Conservation (phyloP, 1,140 invertebrate species). For the Brachionus rotundiformis region DNA sequence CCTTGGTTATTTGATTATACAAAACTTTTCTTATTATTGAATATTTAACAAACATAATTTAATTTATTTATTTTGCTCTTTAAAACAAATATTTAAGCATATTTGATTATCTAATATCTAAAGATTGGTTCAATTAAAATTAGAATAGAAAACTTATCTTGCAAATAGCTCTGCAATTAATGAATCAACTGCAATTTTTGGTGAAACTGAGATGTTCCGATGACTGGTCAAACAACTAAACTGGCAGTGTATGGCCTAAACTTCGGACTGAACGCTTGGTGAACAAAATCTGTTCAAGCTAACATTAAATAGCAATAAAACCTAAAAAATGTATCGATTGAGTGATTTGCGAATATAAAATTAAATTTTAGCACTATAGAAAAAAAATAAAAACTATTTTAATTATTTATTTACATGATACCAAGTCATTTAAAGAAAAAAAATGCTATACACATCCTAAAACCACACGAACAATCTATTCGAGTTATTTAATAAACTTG, state of each 20-base stretch:
- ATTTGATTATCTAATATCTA: background rate
- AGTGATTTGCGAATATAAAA: background rate
- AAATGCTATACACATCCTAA: background rate
- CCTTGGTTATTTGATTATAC: background rate
- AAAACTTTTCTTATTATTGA: background rate
- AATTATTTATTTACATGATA: slow-evolving; percentile 46
- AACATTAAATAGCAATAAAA: background rate
- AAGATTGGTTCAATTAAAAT: background rate
- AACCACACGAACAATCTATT: background rate
- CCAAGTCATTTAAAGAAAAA: background rate
- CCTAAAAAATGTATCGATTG: slow-evolving; percentile 13
- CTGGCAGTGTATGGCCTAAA: too few relatives aligned
- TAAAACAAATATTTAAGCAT: background rate
- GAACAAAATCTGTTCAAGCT: background rate
- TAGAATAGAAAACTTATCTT: background rate
- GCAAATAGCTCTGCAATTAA: too few relatives aligned
- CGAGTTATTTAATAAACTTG: background rate
- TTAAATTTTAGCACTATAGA: background rate
- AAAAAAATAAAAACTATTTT: slow-evolving; percentile 38
- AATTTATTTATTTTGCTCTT: background rate
- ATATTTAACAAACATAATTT: slow-evolving; percentile 3
- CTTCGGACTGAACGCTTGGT: background rate
- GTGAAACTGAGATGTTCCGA: too few relatives aligned
- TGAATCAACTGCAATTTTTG: background rate
- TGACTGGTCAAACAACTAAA: too few relatives aligned